Percentiles rank a stretch among this genome's conserved stretches.
phyloP scores from a whole-genome alignment of 2,113 vertebrate genomes.

The Uria lomvia region DNA sequence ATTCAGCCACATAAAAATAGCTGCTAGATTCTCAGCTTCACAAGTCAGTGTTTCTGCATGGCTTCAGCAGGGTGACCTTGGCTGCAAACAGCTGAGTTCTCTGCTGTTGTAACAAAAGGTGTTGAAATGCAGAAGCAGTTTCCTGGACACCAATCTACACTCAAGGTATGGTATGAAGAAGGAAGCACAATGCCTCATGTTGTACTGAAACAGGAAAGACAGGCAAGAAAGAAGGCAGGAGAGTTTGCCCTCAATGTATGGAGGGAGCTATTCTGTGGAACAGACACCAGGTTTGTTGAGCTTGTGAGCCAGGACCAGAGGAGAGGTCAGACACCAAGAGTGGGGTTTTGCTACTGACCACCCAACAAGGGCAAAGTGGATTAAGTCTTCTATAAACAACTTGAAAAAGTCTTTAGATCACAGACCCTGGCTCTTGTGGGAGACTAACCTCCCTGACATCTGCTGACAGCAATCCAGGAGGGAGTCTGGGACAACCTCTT shows the following conservation, averaged over 20 bases:
- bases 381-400: background rate
- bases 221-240: background rate
- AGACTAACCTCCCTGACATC: background rate
- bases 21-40: background rate
- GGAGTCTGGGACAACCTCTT: background rate
- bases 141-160: background rate
- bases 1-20: background rate
- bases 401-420: background rate
- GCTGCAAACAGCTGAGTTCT: background rate
- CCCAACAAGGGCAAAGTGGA: background rate
- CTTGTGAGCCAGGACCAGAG: background rate
- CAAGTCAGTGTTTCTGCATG: background rate
- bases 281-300: background rate
- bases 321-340: background rate
- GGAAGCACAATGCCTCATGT: background rate
- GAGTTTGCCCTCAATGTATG: background rate
- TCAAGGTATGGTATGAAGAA: background rate
- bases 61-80: background rate
- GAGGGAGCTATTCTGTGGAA: background rate
- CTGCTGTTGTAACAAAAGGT: background rate
- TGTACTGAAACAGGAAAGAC: background rate
- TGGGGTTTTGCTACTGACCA: background rate
- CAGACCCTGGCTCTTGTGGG: background rate
- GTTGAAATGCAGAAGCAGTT: background rate
- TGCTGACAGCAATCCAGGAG: background rate